Base-by-base conservation (phyloP, 2,888 invertebrate species). In the Drosophila hamatofila region DNA sequence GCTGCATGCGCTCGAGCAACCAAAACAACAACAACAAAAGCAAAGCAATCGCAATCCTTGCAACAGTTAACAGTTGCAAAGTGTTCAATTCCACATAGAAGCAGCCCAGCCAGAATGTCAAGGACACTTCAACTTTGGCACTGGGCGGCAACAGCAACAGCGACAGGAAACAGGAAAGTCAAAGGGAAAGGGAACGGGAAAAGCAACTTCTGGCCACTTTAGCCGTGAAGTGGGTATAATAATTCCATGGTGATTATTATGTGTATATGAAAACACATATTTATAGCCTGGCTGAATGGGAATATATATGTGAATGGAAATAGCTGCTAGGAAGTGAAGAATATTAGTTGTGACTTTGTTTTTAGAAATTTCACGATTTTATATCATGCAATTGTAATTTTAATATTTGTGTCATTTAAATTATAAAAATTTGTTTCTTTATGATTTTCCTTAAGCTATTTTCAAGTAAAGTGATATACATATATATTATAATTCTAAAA, bases 101-200 rank as follows among this genome's bases (percentile, higher is more conserved):
- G 81, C 83, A 86, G 86, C 82, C 85, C 60, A 87, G 79, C 77
- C 92, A 92, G 88, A 89, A 92, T 91, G 92, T 91, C 90, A 91
- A 92, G 92, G 67, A 78, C 75, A 59, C 91, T 91, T 78, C 68
- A 83, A 57, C 33, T 25, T 1, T 39, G 59, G 18, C 58, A 60
- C 55, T 68, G 61, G 52, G 52, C 68, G 33, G 39, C 42, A 59
- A 51, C 52, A 44, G 80, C 61, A 56, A 66, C 37, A 35, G 71
- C 30, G 12, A 27, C 25, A 33, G 54, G 54, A 49, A 61, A 66
- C 46, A 48, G 66, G 72, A 72, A 69, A 54, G 41, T 57, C 8
- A 7, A 12, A 8, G 35, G 35, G 8, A 52, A 52, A 12, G 25
- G 52, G 16, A 54, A 54, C 7, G 39, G 67, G 58, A 68, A 71